Evolutionary conservation across 1,140 invertebrate genomes (phyloP).

Genomic region (Diorhabda sublineata): DNA sequence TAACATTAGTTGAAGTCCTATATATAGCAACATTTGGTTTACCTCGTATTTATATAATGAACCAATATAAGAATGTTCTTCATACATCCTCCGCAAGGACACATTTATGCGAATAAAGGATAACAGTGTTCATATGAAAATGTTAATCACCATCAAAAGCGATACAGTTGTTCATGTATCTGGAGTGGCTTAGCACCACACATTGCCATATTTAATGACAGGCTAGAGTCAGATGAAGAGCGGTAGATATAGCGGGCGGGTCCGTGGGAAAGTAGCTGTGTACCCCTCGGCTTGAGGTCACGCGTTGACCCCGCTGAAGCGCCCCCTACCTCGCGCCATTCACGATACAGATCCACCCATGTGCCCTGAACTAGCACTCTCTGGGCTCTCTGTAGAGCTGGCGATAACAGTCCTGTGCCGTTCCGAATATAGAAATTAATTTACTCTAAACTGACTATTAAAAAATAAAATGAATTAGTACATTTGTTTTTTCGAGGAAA

Average conservation of each 20-base stretch:
- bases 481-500: no score
- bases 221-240: conserved; percentile 48
- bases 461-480: no score
- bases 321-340: conserved; percentile 31
- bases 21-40: no score
- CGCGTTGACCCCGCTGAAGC: conserved; percentile 43
- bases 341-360: conserved; percentile 44
- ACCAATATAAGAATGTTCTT: background rate
- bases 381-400: conserved; percentile 1
- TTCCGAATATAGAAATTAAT: no score
- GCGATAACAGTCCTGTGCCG: background rate
- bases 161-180: conserved; percentile 44
- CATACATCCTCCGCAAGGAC: background rate
- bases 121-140: background rate
- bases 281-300: conserved; percentile 49
- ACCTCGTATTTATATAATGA: background rate
- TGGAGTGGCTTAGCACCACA: conserved; percentile 41
- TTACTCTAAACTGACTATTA: no score
- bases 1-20: no score
- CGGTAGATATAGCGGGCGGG: conserved; percentile 48
- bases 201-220: conserved; percentile 50
- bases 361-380: conserved; percentile 39
- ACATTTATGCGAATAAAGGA: background rate
- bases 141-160: conserved; percentile 37
- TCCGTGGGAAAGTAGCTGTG: conserved; percentile 49